phyloP scores from a whole-genome alignment of 2,888 invertebrate species.

The Empis livida region DNA sequence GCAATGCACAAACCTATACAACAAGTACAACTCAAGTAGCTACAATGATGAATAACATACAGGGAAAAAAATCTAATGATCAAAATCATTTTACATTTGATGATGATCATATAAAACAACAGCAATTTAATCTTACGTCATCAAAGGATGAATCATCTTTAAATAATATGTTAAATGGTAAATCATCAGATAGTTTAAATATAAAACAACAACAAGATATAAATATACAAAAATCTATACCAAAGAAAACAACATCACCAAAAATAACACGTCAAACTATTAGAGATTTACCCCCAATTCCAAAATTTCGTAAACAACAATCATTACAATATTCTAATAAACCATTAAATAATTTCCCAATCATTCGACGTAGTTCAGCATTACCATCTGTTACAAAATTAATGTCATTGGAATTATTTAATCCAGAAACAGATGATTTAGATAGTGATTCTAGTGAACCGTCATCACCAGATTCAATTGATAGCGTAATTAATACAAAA shows the following conservation, averaged over 20 bases:
- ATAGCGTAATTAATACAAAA: constrained; percentile 74
- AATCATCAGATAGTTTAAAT: neutral
- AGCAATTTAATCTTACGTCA: constrained; percentile 3
- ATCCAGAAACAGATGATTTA: constrained; percentile 81
- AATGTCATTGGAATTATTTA: constrained; percentile 70
- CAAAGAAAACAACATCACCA: constrained; percentile 26
- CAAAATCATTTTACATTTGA: constrained; percentile 24
- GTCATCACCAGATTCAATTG: constrained; percentile 76
- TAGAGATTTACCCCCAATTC: constrained; percentile 48
- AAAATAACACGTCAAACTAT: constrained; percentile 49
- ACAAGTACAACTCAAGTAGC: constrained; percentile 6
- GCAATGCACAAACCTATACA: constrained; percentile 12
- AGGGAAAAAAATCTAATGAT: constrained; percentile 3
- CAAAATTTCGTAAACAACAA: constrained; percentile 39
- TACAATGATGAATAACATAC: constrained; percentile 7
- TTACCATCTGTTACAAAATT: constrained; percentile 59
- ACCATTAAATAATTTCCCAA: constrained; percentile 46
- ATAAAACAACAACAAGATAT: constrained; percentile 26
- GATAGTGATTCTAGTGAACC: constrained; percentile 77
- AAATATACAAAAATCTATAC: constrained; percentile 19
- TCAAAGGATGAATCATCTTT: neutral
- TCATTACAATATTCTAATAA: constrained; percentile 16
- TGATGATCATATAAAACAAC: constrained; percentile 23
- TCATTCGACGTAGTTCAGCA: constrained; percentile 54
- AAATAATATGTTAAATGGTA: too few species aligned